phyloP scores from a whole-genome alignment of 2,888 invertebrate species.

The Oxyteleia sp. region DNA sequence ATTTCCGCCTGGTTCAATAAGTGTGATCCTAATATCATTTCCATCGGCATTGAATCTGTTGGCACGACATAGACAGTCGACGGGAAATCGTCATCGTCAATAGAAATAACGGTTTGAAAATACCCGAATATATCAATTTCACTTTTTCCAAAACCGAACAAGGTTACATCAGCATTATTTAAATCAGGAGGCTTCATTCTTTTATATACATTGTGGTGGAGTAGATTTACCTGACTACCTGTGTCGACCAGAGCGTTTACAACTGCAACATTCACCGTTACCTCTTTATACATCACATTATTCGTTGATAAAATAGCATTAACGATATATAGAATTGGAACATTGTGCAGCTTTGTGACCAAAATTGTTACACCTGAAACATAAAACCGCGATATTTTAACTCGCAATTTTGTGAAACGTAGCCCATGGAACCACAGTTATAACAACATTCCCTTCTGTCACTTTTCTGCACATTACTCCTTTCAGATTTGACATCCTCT shows the following conservation, averaged over 20 bases:
- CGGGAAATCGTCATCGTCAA: constrained; percentile 21
- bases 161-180: not conserved
- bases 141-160: constrained; percentile 22
- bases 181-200: not conserved
- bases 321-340: no score
- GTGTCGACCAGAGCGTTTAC: constrained; percentile 21
- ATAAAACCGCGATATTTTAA: not conserved
- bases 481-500: not conserved
- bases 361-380: constrained; percentile 17
- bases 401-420: constrained; percentile 9
- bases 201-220: constrained; percentile 20
- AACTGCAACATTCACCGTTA: constrained; percentile 4
- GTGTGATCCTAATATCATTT: constrained; percentile 29
- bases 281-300: constrained; percentile 20
- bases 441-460: constrained; percentile 1
- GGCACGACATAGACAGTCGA: constrained; percentile 47
- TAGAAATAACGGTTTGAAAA: constrained; percentile 19
- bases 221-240: constrained; percentile 25
- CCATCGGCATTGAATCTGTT: constrained; percentile 19
- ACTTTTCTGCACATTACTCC: not conserved
- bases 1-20: constrained; percentile 39
- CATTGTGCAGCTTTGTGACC: constrained; percentile 19
- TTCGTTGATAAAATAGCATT: constrained; percentile 6
- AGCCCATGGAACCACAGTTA: constrained; percentile 14
- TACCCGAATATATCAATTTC: constrained; percentile 13